Percentiles rank a stretch among this genome's conserved stretches.
These are phyloP conservation scores for Alfaro cultratus DNA, from an alignment of 2,797 vertebrate species.

Conservation along the genomic window DNA sequence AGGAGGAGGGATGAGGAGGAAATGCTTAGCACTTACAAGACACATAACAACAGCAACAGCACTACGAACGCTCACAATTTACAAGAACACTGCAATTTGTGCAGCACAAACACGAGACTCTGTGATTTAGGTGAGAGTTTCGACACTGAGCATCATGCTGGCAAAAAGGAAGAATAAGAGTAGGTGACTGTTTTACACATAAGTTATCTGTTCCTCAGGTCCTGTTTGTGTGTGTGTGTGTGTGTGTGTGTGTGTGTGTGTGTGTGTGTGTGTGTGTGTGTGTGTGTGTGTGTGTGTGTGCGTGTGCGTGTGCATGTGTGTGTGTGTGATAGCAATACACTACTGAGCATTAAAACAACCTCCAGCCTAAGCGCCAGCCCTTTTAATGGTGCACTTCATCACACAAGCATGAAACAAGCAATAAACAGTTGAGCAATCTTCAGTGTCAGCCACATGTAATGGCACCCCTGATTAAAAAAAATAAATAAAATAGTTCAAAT, in stretches of 20 bases:
- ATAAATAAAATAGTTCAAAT: not conserved
- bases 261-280: slow-evolving; percentile 24
- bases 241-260: slow-evolving; percentile 1
- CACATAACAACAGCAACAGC: slow-evolving; percentile 31
- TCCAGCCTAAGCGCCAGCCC: slow-evolving; percentile 26
- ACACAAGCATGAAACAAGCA: not conserved
- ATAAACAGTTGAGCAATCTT: not conserved
- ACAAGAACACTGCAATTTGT: slow-evolving; percentile 51
- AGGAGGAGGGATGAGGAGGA: not conserved
- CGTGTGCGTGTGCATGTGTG: not conserved
- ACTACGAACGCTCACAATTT: slow-evolving; percentile 31
- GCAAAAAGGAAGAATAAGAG: slow-evolving; percentile 22
- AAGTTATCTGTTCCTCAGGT: slow-evolving; percentile 25
- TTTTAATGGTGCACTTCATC: slow-evolving; percentile 43
- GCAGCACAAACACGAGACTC: slow-evolving; percentile 49
- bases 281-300: too few relatives aligned
- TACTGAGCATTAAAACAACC: slow-evolving; percentile 12
- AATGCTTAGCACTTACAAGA: slow-evolving; percentile 31
- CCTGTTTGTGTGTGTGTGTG: slow-evolving; percentile 4
- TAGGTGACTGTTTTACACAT: slow-evolving; percentile 12
- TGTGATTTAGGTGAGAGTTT: slow-evolving; percentile 56
- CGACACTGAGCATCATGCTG: slow-evolving; percentile 41
- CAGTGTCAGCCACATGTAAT: not conserved
- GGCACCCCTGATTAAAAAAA: not conserved
- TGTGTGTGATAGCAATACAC: slow-evolving; percentile 33